Percentiles rank a stretch among this genome's conserved stretches.
These are phyloP conservation scores for Brachylomia viminalis DNA, from an alignment of 2,888 invertebrate species.

Conservation along the genomic window DNA sequence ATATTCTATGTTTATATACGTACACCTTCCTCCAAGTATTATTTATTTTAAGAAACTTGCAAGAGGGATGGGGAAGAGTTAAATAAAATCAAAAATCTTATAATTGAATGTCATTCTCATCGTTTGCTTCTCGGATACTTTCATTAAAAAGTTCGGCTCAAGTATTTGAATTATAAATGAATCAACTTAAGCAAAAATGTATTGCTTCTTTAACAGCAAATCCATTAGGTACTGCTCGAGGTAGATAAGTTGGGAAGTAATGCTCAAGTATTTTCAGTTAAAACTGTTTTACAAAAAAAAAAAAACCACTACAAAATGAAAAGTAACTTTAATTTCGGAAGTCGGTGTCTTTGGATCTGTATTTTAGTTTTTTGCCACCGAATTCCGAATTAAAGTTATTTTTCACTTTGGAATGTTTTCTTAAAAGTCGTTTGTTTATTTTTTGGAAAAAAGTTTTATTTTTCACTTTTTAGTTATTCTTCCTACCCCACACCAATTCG, in stretches of 20 bases:
- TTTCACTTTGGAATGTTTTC: no score
- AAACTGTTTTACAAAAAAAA: background rate
- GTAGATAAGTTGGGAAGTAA: constrained; percentile 57
- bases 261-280: constrained; percentile 37
- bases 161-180: constrained; percentile 63
- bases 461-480: no score
- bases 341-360: no score
- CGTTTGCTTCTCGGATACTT: constrained; percentile 43
- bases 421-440: no score
- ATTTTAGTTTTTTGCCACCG: no score
- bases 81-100: constrained; percentile 24
- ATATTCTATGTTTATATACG: background rate
- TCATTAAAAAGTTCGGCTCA: constrained; percentile 52
- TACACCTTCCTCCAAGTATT: background rate
- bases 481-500: no score
- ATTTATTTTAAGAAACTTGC: background rate
- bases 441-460: no score
- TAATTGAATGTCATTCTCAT: constrained; percentile 30
- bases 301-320: no score
- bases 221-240: constrained; percentile 58
- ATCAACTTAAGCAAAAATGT: constrained; percentile 55
- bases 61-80: background rate
- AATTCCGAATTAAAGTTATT: no score
- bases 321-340: no score
- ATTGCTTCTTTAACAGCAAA: constrained; percentile 58